These are phyloP conservation scores for Drosophila ambigua DNA, from an alignment of 1,140 invertebrate genomes.

Conservation along the genomic window DNA sequence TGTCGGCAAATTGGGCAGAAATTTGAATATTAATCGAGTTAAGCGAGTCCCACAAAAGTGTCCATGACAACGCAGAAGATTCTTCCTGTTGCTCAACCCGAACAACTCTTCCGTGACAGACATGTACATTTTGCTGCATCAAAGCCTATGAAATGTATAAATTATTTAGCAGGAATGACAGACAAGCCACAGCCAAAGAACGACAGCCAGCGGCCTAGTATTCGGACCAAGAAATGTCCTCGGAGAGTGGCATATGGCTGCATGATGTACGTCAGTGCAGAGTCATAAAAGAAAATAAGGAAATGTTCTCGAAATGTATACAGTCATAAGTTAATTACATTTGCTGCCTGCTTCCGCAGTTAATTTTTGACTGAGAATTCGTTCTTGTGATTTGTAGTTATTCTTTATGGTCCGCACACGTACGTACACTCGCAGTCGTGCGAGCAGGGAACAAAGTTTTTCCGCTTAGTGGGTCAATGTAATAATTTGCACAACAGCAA, in stretches of 20 bases:
- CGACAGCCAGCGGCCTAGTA: too few relatives aligned
- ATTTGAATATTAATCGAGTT: not conserved
- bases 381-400: constrained; percentile 27
- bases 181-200: too few relatives aligned
- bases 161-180: too few relatives aligned
- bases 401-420: constrained; percentile 17
- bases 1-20: not conserved
- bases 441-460: constrained; percentile 26
- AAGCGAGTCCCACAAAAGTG: not conserved
- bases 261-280: constrained; percentile 43
- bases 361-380: constrained; percentile 38
- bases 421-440: not conserved
- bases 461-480: constrained; percentile 72
- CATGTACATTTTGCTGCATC: too few relatives aligned
- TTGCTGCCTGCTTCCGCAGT: constrained; percentile 46
- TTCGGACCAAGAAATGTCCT: not conserved
- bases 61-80: not conserved
- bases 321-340: constrained; percentile 61
- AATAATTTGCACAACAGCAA: constrained; percentile 73
- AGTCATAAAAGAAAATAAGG: constrained; percentile 16
- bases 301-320: constrained; percentile 38
- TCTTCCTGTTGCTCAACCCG: too few relatives aligned
- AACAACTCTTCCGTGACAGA: too few relatives aligned
- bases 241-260: constrained; percentile 1
- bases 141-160: too few relatives aligned